These are phyloP conservation scores for Corythoichthys intestinalis DNA, from an alignment of 2,113 vertebrate genomes.

Conservation along the genomic window DNA sequence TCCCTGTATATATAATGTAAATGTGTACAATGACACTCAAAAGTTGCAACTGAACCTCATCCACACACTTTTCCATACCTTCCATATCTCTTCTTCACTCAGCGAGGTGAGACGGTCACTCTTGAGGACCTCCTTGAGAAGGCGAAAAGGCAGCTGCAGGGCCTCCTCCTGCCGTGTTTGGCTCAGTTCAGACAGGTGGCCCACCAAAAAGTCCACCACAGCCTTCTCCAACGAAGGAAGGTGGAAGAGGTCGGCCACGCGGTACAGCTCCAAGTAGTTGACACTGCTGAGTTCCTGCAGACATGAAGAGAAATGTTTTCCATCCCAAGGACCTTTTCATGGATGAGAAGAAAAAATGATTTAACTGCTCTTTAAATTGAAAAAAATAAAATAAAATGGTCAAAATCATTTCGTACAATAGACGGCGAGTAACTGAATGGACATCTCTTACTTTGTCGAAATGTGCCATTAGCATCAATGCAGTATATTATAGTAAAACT, in stretches of 20 bases:
- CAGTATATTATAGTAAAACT: neutral
- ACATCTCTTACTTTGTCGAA: neutral
- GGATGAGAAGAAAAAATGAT: neutral
- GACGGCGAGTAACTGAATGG: neutral
- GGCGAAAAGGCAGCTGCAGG: slow-evolving; percentile 86
- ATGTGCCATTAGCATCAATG: neutral
- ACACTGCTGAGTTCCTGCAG: slow-evolving; percentile 90
- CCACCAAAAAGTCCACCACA: slow-evolving; percentile 92
- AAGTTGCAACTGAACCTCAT: slow-evolving; percentile 5
- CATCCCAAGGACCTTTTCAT: neutral
- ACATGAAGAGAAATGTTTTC: slow-evolving; percentile 13
- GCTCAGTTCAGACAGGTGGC: slow-evolving; percentile 90
- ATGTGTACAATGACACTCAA: no score
- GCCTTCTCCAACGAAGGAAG: slow-evolving; percentile 91
- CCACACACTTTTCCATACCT: slow-evolving; percentile 65
- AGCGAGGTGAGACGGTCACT: slow-evolving; percentile 94
- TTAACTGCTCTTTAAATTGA: neutral
- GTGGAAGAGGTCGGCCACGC: slow-evolving; percentile 95
- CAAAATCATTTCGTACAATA: neutral
- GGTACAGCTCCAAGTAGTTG: slow-evolving; percentile 98
- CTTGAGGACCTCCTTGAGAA: slow-evolving; percentile 92
- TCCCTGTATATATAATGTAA: no score
- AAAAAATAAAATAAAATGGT: neutral
- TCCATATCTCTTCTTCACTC: slow-evolving; percentile 95
- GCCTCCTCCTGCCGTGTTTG: slow-evolving; percentile 86